Evolutionary conservation across 2,113 vertebrate species (phyloP), one percentile per base, ranked within the genome.

Genomic region (Mohoua ochrocephala): DNA sequence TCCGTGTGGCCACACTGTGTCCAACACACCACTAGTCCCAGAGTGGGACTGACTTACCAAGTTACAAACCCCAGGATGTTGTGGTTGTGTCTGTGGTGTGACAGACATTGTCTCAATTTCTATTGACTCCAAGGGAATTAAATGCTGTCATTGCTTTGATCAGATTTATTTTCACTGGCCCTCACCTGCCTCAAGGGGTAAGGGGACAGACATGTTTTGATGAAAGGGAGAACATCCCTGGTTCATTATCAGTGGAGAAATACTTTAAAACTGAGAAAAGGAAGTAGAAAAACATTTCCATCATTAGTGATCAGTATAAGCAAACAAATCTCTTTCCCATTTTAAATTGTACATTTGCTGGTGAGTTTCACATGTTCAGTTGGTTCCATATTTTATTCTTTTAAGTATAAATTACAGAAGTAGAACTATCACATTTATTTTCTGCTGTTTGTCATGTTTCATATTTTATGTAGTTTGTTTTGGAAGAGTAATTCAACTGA

Each of bases 391-490:
- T 63, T 83, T 71, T 69, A 21, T 64, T 79, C 63, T 84, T 64
- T 6, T 4, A 79, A 52, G n/a, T 75, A 44, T 65, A 49, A 87
- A 56, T 84, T 80, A 41, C 6, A 49, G 33, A 65, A 63, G 24
- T 71, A 56, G 44, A 65, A 9, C 23, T 42, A 37, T n/a, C 21
- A 26, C 8, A 20, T 84, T 79, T 82, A 9, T 85, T 91, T 89
- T 87, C 28, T 94, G 24, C 37, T 79, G 59, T 41, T 90, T 76
- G 10, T 33, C n/a, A 11, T 59, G 26, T 93, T 91, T 91, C 11
- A 7, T 67, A 35, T 88, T 88, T 86, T 63, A 75, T 13, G 21
- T 78, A 69, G 50, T 37, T 92, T 91, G 14, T 87, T 89, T 93
- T 79, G 49, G 28, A 82, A 82, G 53, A 93, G 10, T 81, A 82